These are phyloP conservation scores for Drosophila ogumai DNA, from an alignment of 1,140 invertebrate genomes.

Conservation along the genomic window DNA sequence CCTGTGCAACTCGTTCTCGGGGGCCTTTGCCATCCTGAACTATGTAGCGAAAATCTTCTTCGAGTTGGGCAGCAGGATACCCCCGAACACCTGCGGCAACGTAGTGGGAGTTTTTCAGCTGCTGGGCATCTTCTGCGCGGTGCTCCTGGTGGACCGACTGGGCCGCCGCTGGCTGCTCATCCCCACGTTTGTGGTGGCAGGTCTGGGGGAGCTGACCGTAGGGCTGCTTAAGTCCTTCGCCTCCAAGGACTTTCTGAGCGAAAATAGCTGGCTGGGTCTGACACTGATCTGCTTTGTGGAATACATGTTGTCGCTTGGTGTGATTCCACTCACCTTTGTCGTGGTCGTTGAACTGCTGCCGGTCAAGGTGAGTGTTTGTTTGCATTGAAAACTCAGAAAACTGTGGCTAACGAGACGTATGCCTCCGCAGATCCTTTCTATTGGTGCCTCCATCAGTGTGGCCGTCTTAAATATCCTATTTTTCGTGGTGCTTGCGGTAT, in stretches of 20 bases:
- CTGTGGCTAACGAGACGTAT: neutral
- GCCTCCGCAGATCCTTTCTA: slow-evolving; percentile 51
- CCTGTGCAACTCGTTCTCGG: slow-evolving; percentile 69
- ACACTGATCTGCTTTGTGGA: slow-evolving; percentile 50
- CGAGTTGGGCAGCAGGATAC: slow-evolving; percentile 86
- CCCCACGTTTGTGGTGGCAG: slow-evolving; percentile 47
- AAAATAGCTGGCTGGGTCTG: slow-evolving; percentile 55
- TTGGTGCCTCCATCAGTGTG: slow-evolving; percentile 56
- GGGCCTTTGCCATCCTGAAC: slow-evolving; percentile 86
- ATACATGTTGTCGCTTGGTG: slow-evolving; percentile 38
- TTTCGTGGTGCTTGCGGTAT: slow-evolving; percentile 56
- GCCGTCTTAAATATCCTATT: slow-evolving; percentile 41
- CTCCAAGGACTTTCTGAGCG: slow-evolving; percentile 34
- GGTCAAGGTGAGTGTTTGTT: slow-evolving; percentile 50
- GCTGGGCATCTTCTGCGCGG: slow-evolving; percentile 34
- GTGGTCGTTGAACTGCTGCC: slow-evolving; percentile 65
- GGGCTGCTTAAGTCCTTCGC: slow-evolving; percentile 35
- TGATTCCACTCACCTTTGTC: slow-evolving; percentile 56
- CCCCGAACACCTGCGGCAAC: slow-evolving; percentile 88
- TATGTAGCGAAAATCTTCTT: slow-evolving; percentile 88
- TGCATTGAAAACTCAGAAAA: neutral
- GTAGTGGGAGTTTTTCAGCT: slow-evolving; percentile 87
- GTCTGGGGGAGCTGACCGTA: slow-evolving; percentile 38
- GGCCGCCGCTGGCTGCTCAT: slow-evolving; percentile 66
- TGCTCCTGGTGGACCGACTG: slow-evolving; percentile 59